Percentiles rank a stretch among this genome's conserved stretches.
Evolutionary conservation across 1,140 invertebrate genomes (phyloP).

Genomic region (Eriocheir sinensis): DNA sequence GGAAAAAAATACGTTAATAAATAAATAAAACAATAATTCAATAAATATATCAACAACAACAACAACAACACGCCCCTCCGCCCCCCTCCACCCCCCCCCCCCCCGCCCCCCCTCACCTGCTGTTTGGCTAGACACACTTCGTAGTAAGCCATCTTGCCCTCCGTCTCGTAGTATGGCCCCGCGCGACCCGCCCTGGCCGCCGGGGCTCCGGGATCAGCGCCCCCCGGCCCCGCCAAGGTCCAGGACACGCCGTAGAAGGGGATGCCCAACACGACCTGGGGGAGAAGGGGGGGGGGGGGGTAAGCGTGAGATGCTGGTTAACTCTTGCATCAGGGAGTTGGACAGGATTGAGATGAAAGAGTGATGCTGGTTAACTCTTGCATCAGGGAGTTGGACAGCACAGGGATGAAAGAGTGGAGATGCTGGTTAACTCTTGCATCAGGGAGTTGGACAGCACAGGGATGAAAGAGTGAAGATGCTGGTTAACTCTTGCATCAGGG

Average conservation of each 20-base stretch:
- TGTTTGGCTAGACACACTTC: background rate
- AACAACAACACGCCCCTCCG: background rate
- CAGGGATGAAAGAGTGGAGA: background rate
- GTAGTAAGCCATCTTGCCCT: background rate
- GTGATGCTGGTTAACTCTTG: too few species aligned
- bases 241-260: background rate
- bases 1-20: too few species aligned
- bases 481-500: too few species aligned
- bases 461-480: too few species aligned
- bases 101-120: background rate
- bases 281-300: background rate
- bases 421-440: too few species aligned
- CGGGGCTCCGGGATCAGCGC: background rate
- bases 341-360: background rate
- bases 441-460: background rate
- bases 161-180: background rate
- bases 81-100: too few species aligned
- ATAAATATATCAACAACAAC: too few species aligned
- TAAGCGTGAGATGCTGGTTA: background rate
- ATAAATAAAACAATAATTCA: too few species aligned
- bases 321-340: background rate
- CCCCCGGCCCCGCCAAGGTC: background rate
- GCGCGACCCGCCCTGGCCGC: too few species aligned
- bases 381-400: background rate
- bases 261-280: background rate